Base-by-base conservation (phyloP, 2,888 invertebrate species). In the Tetropium fuscum region DNA sequence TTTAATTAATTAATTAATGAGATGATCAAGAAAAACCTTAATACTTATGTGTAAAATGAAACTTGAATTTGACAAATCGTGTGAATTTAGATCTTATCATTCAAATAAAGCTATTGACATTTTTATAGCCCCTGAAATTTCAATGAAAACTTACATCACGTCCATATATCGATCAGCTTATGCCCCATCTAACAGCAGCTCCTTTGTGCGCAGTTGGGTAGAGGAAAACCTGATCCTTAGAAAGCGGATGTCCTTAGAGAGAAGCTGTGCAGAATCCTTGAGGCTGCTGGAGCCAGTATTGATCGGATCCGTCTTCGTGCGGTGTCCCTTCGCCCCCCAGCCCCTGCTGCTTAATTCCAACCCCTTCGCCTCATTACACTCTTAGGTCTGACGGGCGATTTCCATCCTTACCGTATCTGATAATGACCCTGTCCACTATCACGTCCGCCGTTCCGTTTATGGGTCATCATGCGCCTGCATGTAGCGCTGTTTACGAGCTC, bases 301-400 rank as follows among this genome's bases (percentile, higher is more conserved):
- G 63, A 63, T 63, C 64, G 59, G 57, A 30, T 53, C 59, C 63
- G 57, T 64, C 64, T 64, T 62, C 58, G 48, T 53, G 43, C 49
- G 41, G 27, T 44, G 58, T 59, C 64, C 41, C 54, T 49, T 43
- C 53, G 60, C 43, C 51, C 53, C 22, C 38, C 45, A 22, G 40
- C 54, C 56, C 65, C 44, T 47, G 49, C 34, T 58, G 65, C 65
- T 58, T 77, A 78, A 77, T 78, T 77, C 76, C 75, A 74, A 74
- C 77, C 79, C 78, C 79, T 77, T 76, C 78, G 79, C 79, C 79
- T 80, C 79, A 79, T 80, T 80, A 79, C 79, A 78, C 80, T 79
- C 80, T 80, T 80, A 79, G 79, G 74, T 74, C 70, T 71, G 68
- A 45, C 76, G 67, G 69, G 73, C 80, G 79, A 80, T 78, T 79